Evolutionary conservation across 2,113 vertebrate genomes (phyloP), one percentile per base, ranked within the genome.

Genomic region (Rhinolophus ferrumequinum): DNA sequence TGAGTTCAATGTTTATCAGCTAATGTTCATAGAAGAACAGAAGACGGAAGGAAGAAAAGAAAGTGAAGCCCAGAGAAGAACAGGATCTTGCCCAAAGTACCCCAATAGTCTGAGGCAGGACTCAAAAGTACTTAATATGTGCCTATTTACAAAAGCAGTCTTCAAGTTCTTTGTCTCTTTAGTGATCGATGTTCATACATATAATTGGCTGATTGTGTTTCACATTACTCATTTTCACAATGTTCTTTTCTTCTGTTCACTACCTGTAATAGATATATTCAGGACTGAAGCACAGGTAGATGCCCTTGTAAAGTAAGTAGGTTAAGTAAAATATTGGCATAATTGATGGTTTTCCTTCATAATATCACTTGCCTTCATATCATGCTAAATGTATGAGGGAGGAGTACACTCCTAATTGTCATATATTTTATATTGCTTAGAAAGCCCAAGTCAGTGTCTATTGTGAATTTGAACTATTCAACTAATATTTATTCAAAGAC

Each of bases 381-480:
- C 33, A 54, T 73, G 13, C 64, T 72, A 70, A 21, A n/a, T 52
- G 2, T 82, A 10, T 3, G 0, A 44, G 3, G 28, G 47, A 18
- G 9, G 1, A 2, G n/a, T 26, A 60, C 11, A 77, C 2, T 88
- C 12, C 7, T 80, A 22, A 47, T 50, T 83, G 8, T 73, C 69
- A 75, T n/a, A 41, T 12, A 28, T 83, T 79, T 72, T 84, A 44
- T 30, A 47, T 76, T 60, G 3, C 50, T 86, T 84, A 79, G 56
- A 90, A 90, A 97, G 93, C 16, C 5, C n/a, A 86, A 84, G 10
- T 73, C 21, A 90, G 16, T 33, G 2, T 82, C 60, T 81, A 56
- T 1, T 58, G 11, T 75, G 21, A 13, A 56, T 44, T 77, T n/a
- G 3, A 70, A 50, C 41, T 90, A 35, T 54, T n/a, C 26, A 76